Conservation (phyloP, 2,888 invertebrate species). For the Sclerodermus sp. region DNA sequence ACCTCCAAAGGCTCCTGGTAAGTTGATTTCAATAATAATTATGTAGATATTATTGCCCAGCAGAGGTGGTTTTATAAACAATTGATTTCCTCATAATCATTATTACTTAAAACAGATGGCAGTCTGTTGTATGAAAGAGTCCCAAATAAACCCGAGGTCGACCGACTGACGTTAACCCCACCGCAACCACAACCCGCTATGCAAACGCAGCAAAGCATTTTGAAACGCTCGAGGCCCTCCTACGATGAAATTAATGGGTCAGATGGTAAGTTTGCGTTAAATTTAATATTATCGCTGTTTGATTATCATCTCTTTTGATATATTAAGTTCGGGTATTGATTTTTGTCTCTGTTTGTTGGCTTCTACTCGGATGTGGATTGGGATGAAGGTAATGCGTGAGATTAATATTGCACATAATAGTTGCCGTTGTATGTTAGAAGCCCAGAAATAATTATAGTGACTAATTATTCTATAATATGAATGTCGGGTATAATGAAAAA, state of each 20-base stretch:
- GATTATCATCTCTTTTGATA: not conserved
- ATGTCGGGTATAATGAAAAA: too few species aligned
- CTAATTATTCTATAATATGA: too few species aligned
- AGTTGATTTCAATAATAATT: constrained; percentile 5
- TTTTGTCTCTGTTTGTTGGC: constrained; percentile 60
- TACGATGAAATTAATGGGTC: constrained; percentile 89
- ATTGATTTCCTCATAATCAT: too few species aligned
- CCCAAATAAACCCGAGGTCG: constrained; percentile 75
- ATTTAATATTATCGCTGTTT: too few species aligned
- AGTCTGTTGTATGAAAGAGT: constrained; percentile 85
- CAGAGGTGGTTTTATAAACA: too few species aligned
- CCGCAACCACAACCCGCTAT: constrained; percentile 53
- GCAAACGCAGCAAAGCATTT: constrained; percentile 59
- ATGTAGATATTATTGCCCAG: too few species aligned
- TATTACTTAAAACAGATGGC: too few species aligned
- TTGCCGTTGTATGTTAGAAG: too few species aligned
- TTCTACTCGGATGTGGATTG: constrained; percentile 67
- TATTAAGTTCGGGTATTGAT: constrained; percentile 38
- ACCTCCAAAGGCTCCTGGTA: constrained; percentile 85
- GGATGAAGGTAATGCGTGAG: constrained; percentile 63
- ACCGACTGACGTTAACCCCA: constrained; percentile 64
- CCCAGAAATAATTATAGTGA: too few species aligned
- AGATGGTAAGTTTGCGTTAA: constrained; percentile 70
- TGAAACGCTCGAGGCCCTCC: constrained; percentile 75
- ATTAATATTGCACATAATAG: not conserved